phyloP scores from a whole-genome alignment of 2,888 invertebrate species.

The Tachina lurida region DNA sequence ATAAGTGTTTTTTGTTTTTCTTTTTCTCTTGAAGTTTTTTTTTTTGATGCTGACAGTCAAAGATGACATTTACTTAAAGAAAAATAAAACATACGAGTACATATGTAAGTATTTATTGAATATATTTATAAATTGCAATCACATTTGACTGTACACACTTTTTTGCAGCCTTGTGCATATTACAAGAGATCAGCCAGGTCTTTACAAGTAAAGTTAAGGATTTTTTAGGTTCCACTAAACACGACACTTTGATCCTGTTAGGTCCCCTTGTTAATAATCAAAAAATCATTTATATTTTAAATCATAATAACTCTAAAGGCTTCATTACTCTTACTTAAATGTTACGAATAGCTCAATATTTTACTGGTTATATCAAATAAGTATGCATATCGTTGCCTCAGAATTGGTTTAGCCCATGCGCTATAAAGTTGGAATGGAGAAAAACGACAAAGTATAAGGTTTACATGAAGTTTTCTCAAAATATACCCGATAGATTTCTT shows the following conservation, averaged over 20 bases:
- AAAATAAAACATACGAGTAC: conserved; percentile 18
- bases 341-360: too few species aligned
- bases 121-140: neutral
- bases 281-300: conserved; percentile 18
- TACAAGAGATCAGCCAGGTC: neutral
- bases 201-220: conserved; percentile 3
- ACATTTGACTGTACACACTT: neutral
- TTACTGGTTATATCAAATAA: too few species aligned
- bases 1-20: conserved; percentile 23
- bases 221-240: neutral
- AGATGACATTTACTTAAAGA: conserved; percentile 61
- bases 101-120: neutral
- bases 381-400: too few species aligned
- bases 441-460: too few species aligned
- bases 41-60: conserved; percentile 51
- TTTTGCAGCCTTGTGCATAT: neutral
- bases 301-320: neutral
- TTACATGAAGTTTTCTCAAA: too few species aligned
- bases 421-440: too few species aligned
- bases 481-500: too few species aligned
- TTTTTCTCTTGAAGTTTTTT: neutral
- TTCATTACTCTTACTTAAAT: too few species aligned
- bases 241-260: too few species aligned
- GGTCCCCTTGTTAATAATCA: neutral
- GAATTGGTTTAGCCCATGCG: too few species aligned